Percentiles rank a stretch among this genome's conserved stretches.
Evolutionary conservation across 2,888 invertebrate species (phyloP).

Genomic region (Omphaloscelis lunosa): DNA sequence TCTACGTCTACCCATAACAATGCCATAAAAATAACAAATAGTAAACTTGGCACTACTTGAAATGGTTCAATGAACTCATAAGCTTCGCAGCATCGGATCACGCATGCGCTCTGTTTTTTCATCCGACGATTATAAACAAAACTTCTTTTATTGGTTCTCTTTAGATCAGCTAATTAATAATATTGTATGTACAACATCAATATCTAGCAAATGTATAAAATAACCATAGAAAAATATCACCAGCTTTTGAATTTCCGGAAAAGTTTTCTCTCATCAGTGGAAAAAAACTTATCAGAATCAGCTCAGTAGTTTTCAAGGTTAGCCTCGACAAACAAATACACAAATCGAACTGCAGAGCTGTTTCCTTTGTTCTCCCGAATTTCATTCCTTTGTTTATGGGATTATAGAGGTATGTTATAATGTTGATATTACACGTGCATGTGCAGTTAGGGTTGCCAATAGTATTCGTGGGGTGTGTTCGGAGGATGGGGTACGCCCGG

Average conservation of each 20-base stretch:
- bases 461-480: constrained; percentile 73
- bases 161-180: constrained; percentile 2
- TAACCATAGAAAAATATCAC: neutral
- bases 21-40: constrained; percentile 61
- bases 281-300: neutral
- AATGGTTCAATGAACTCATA: constrained; percentile 66
- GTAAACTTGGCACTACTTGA: constrained; percentile 69
- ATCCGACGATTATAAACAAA: constrained; percentile 50
- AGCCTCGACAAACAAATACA: neutral
- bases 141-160: constrained; percentile 21
- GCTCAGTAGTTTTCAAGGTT: constrained; percentile 18
- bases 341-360: neutral
- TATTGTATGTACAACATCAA: neutral
- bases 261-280: too few relatives aligned
- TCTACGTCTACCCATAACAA: constrained; percentile 21
- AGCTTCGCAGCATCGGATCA: constrained; percentile 56
- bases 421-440: constrained; percentile 71
- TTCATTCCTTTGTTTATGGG: constrained; percentile 56
- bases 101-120: constrained; percentile 63
- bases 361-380: constrained; percentile 13
- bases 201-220: neutral
- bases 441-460: constrained; percentile 78
- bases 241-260: neutral
- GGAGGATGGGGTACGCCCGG: constrained; percentile 81
- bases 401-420: constrained; percentile 38